phyloP scores from a whole-genome alignment of 1,140 invertebrate genomes.

The Pogonomyrmex californicus region DNA sequence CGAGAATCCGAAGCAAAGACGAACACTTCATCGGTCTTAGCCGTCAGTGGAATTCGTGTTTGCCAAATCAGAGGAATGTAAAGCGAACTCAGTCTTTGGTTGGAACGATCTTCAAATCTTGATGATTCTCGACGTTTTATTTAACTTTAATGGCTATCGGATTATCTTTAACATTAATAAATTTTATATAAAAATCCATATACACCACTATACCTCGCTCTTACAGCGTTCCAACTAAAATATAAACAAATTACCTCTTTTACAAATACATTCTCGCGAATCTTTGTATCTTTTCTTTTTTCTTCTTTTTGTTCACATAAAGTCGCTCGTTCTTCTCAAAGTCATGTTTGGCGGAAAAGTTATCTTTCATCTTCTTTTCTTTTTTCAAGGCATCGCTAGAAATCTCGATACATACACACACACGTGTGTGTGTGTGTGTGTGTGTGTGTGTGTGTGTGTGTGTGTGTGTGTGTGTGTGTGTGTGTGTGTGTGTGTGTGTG shows the following conservation, averaged over 20 bases:
- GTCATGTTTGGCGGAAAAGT: constrained; percentile 57
- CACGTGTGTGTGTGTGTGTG: background rate
- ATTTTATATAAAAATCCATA: constrained; percentile 81
- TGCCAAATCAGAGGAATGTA: constrained; percentile 77
- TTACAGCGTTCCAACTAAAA: constrained; percentile 77
- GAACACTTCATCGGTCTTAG: constrained; percentile 35
- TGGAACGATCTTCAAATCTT: constrained; percentile 75
- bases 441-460: background rate
- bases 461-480: constrained; percentile 2
- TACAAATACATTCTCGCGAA: constrained; percentile 73
- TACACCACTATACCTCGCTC: constrained; percentile 76
- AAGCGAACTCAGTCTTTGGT: constrained; percentile 80
- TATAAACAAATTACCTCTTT: constrained; percentile 75
- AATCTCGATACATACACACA: constrained; percentile 34
- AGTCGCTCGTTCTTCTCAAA: constrained; percentile 75
- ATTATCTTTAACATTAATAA: constrained; percentile 79
- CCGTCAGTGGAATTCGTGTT: constrained; percentile 73
- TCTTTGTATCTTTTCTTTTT: background rate
- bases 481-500: constrained; percentile 11
- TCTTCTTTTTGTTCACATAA: constrained; percentile 53
- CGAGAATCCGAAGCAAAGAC: background rate
- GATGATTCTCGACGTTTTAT: constrained; percentile 72
- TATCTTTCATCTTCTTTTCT: constrained; percentile 19
- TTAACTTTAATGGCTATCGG: constrained; percentile 71
- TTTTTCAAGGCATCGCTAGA: constrained; percentile 31